Conservation (phyloP, 2,113 vertebrate species). For the Zeus faber region DNA sequence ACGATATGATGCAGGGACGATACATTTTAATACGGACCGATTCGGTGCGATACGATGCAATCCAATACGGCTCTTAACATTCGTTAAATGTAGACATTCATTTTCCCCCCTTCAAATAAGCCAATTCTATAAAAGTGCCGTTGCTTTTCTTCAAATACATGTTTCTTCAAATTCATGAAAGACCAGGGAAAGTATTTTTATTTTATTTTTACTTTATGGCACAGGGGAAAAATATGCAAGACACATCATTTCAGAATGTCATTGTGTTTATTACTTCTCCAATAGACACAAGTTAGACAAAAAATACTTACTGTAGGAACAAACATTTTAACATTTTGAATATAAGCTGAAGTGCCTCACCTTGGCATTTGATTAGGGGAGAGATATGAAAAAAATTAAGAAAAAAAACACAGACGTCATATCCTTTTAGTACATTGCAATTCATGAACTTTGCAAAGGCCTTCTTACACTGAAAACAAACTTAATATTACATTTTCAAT, state of each 20-base stretch:
- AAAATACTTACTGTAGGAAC: background rate
- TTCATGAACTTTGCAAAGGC: background rate
- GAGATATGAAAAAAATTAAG: background rate
- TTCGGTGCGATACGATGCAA: background rate
- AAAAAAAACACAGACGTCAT: background rate
- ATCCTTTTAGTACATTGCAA: background rate
- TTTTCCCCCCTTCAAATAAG: background rate
- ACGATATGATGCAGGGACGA: background rate
- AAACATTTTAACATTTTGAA: background rate
- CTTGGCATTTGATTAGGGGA: background rate
- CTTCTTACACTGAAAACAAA: background rate
- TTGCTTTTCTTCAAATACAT: background rate
- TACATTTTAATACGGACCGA: background rate
- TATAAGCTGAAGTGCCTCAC: too few relatives aligned
- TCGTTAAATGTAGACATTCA: background rate
- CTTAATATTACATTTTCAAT: background rate
- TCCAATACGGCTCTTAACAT: background rate
- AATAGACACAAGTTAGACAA: background rate
- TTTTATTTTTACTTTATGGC: background rate
- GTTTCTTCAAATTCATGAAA: background rate
- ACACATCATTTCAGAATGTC: background rate
- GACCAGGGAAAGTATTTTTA: background rate
- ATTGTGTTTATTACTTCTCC: background rate
- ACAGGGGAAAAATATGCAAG: background rate
- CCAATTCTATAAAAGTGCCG: background rate